Evolutionary conservation across 2,888 invertebrate genomes (phyloP), one percentile per base, ranked within the genome.

Genomic region (Acanthacorydalis orientalis): DNA sequence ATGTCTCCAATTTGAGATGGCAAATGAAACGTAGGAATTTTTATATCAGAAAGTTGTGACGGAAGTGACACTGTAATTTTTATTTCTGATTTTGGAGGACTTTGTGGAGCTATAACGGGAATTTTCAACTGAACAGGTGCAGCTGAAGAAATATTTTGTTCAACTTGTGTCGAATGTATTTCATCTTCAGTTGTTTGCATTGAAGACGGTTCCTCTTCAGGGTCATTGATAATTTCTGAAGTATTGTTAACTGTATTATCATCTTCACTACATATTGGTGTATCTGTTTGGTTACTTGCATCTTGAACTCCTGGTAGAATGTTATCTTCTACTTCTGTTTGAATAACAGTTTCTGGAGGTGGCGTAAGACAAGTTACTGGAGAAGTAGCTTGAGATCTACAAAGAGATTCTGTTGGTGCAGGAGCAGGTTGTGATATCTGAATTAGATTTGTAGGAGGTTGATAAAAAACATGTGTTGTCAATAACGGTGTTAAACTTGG

Each of bases 221-320:
- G 15, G 31, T 46, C 40, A 8, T 10, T 14, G 10, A 6, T 15
- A 14, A n/a, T 31, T 42, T 42, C 35, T 16, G 46, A 38, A 7
- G 52, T 45, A 2, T 51, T 48, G 16, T 54, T 52, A 31, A 50
- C 69, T 0, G 68, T 67, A 49, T 71, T 63, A 49, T 71, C 82
- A 53, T 82, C 81, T 48, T 82, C 82, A 54, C 80, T 81, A 56
- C 76, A 74, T 2, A 72, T 65, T 0, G 81, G 77, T 15, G 82
- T 78, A 57, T 87, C 86, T 0, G 87, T 87, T 65, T 88, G 87
- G 59, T 86, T 87, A 46, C 83, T 83, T 0, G 86, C 86, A 57
- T 87, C 86, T 60, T 77, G 85, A n/a, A 83, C 83, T 51, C 77
- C 76, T 1, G 74, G 68, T 6, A 23, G 23, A 2, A 37, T 34